phyloP scores from a whole-genome alignment of 2,797 vertebrate genomes.

The Steatocranus sp. region DNA sequence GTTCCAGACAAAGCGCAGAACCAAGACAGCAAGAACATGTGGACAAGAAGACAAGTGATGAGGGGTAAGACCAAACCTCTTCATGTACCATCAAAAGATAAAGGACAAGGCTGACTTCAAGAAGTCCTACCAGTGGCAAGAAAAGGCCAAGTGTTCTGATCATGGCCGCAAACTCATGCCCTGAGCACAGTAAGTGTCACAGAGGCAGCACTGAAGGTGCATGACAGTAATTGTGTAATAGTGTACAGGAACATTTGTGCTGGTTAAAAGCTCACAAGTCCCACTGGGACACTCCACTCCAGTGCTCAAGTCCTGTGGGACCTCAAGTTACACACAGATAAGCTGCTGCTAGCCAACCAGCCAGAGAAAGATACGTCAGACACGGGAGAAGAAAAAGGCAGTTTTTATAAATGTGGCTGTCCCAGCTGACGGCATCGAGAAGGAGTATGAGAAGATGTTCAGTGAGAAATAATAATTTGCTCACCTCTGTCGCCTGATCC shows the following conservation, averaged over 20 bases:
- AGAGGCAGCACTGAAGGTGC: neutral
- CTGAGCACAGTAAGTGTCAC: neutral
- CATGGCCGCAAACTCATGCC: neutral
- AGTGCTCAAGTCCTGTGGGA: neutral
- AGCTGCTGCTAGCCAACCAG: neutral
- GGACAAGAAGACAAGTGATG: neutral
- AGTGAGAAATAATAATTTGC: neutral
- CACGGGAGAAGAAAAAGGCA: fast-evolving
- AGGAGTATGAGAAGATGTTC: neutral
- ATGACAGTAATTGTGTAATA: neutral
- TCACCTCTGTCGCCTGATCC: neutral
- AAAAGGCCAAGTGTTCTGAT: neutral
- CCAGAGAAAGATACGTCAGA: neutral
- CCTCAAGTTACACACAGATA: neutral
- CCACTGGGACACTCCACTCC: neutral
- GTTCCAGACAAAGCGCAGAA: neutral
- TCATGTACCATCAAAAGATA: neutral
- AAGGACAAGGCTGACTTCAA: neutral
- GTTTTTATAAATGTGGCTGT: neutral
- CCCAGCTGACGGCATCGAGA: neutral
- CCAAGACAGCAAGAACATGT: neutral
- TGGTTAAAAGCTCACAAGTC: neutral
- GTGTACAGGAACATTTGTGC: neutral
- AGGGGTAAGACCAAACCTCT: neutral
- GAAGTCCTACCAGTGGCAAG: neutral